Conservation (phyloP, 2,888 invertebrate genomes). For the Ormia ochracea region DNA sequence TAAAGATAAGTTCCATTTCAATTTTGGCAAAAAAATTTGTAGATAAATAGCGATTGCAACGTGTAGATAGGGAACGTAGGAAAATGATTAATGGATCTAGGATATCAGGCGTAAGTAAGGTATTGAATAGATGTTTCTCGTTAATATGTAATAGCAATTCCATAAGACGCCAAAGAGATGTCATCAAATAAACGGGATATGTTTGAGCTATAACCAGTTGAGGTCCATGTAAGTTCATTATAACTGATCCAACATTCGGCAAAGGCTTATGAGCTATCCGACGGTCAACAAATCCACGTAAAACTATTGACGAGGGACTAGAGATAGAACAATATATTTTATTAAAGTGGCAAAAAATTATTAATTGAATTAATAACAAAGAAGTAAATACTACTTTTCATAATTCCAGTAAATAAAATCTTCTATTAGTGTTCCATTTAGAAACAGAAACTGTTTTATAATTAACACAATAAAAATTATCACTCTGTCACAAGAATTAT, state of each 20-base stretch:
- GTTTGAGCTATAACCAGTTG: constrained; percentile 72
- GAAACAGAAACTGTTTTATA: too few relatives aligned
- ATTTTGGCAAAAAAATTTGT: constrained; percentile 79
- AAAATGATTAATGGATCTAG: constrained; percentile 70
- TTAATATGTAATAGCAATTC: constrained; percentile 64
- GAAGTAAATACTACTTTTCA: too few relatives aligned
- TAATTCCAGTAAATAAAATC: too few relatives aligned
- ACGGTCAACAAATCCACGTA: constrained; percentile 70
- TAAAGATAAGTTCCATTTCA: constrained; percentile 79
- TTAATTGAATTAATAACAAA: too few relatives aligned
- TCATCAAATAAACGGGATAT: constrained; percentile 73
- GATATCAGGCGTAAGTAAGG: constrained; percentile 68
- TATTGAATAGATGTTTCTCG: constrained; percentile 66
- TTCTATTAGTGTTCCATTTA: too few relatives aligned
- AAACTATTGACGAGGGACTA: constrained; percentile 71
- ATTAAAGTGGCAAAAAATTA: too few relatives aligned
- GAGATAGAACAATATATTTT: neutral
- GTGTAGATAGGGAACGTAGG: constrained; percentile 65
- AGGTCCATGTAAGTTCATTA: constrained; percentile 71
- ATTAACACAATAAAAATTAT: too few relatives aligned
- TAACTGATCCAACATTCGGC: constrained; percentile 73
- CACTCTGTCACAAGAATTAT: too few relatives aligned
- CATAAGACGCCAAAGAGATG: constrained; percentile 70
- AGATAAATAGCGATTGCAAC: constrained; percentile 69
- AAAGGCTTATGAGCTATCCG: constrained; percentile 72